phyloP scores from a whole-genome alignment of 1,140 invertebrate species.

The Lordiphosa collinella region DNA sequence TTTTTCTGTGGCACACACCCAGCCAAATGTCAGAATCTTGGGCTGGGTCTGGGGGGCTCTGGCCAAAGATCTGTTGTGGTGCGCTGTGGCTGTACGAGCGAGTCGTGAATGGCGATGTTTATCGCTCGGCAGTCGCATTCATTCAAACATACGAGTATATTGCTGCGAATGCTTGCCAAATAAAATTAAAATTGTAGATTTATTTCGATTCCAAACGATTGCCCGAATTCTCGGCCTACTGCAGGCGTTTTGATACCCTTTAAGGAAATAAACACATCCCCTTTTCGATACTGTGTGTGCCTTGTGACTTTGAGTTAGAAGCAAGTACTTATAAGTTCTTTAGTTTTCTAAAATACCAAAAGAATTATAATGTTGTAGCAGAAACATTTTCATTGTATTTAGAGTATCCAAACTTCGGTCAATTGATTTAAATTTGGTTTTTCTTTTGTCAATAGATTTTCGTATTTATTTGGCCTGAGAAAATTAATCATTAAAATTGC shows the following conservation, averaged over 20 bases:
- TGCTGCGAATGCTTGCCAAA: slow-evolving; percentile 45
- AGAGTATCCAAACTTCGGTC: slow-evolving; percentile 7
- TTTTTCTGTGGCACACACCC: slow-evolving; percentile 54
- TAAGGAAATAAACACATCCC: no score
- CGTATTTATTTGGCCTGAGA: slow-evolving; percentile 61
- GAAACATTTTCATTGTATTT: no score
- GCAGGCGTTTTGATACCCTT: slow-evolving; percentile 18
- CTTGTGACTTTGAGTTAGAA: no score
- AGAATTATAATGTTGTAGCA: no score
- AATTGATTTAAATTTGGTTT: slow-evolving; percentile 19
- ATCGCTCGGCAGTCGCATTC: slow-evolving; percentile 43
- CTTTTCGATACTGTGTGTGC: no score
- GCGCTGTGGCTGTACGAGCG: neutral
- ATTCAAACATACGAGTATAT: slow-evolving; percentile 26
- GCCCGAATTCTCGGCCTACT: slow-evolving; percentile 35
- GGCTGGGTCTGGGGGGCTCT: slow-evolving; percentile 31
- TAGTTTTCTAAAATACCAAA: neutral
- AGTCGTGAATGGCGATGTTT: slow-evolving; percentile 70
- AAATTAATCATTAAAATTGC: slow-evolving; percentile 73
- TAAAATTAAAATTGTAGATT: slow-evolving; percentile 74
- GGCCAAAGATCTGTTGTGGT: slow-evolving; percentile 42
- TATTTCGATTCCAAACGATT: slow-evolving; percentile 52
- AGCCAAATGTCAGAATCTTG: slow-evolving; percentile 52
- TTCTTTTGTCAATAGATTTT: slow-evolving; percentile 44
- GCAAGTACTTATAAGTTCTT: no score